phyloP scores from a whole-genome alignment of 2,888 invertebrate genomes.

The Cynaeus angustus region DNA sequence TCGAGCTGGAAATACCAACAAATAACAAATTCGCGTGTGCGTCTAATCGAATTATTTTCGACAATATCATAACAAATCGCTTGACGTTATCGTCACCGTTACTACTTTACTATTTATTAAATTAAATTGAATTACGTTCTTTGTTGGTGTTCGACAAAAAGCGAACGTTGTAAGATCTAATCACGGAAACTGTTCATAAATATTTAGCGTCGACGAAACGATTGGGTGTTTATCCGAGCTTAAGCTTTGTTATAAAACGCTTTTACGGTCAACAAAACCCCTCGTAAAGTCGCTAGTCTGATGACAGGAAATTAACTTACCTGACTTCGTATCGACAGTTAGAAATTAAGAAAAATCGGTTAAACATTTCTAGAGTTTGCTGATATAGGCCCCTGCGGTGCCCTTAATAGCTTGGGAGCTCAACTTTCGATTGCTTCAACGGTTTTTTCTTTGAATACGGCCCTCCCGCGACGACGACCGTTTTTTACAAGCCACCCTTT shows the following conservation, averaged over 20 bases:
- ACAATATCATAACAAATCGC: conserved; percentile 21
- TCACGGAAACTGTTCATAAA: conserved; percentile 42
- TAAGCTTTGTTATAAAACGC: conserved; percentile 47
- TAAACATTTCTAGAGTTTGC: conserved; percentile 13
- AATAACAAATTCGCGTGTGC: conserved; percentile 16
- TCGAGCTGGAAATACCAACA: neutral
- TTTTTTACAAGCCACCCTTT: conserved; percentile 22
- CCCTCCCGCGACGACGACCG: conserved; percentile 34
- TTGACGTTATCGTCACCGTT: conserved; percentile 23
- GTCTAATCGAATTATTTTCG: conserved; percentile 30
- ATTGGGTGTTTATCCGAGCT: conserved; percentile 27
- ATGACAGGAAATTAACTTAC: conserved; percentile 37
- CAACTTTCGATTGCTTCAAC: conserved; percentile 23
- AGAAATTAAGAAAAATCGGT: conserved; percentile 41
- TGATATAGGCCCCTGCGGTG: conserved; percentile 21
- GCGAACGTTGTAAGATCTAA: conserved; percentile 30
- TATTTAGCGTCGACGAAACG: conserved; percentile 31
- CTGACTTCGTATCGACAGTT: conserved; percentile 27
- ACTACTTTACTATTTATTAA: conserved; percentile 26
- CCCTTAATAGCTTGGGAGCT: conserved; percentile 16
- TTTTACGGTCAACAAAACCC: conserved; percentile 43
- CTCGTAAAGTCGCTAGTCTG: conserved; percentile 34
- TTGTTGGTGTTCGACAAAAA: conserved; percentile 21
- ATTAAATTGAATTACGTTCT: conserved; percentile 16
- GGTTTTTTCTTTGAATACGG: conserved; percentile 27